These are phyloP conservation scores for Stylophora pistillata DNA, from an alignment of 64 coral and sea anemone genomes.

Conservation along the genomic window DNA sequence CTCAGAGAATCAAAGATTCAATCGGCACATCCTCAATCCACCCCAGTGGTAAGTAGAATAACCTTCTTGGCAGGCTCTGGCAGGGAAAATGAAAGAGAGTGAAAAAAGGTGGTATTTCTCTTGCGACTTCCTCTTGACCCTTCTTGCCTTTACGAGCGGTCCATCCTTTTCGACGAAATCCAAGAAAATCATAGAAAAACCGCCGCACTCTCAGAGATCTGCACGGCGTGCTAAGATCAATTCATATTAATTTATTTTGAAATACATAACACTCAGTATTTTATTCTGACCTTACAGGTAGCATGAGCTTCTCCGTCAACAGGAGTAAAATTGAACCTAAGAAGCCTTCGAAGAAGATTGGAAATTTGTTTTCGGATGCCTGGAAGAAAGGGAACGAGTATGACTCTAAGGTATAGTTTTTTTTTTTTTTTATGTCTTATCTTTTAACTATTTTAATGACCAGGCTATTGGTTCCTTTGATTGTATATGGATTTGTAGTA, in stretches of 20 bases:
- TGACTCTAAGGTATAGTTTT: constrained; percentile 57
- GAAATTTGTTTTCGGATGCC: constrained; percentile 90
- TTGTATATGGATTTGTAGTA: too few relatives aligned
- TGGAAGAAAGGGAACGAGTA: constrained; percentile 84
- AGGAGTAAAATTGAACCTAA: constrained; percentile 44
- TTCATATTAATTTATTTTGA: background rate
- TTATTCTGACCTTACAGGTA: constrained; percentile 21
- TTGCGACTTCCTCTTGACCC: too few relatives aligned
- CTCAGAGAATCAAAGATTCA: constrained; percentile 59
- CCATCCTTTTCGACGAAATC: too few relatives aligned
- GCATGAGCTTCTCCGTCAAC: constrained; percentile 66
- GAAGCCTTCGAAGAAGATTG: constrained; percentile 66
- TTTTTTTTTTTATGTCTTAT: too few relatives aligned
- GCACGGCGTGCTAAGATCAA: too few relatives aligned
- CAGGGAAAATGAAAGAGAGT: too few relatives aligned
- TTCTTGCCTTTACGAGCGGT: too few relatives aligned
- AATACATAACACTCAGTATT: background rate
- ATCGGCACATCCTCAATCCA: constrained; percentile 12
- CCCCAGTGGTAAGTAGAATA: constrained; percentile 24
- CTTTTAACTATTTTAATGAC: background rate
- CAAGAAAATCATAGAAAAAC: too few relatives aligned
- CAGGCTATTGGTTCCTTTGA: too few relatives aligned
- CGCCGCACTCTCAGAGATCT: too few relatives aligned
- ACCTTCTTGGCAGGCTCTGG: background rate
- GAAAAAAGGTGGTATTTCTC: too few relatives aligned